phyloP scores from a whole-genome alignment of 2,888 invertebrate genomes.

The Copidosoma aretas region DNA sequence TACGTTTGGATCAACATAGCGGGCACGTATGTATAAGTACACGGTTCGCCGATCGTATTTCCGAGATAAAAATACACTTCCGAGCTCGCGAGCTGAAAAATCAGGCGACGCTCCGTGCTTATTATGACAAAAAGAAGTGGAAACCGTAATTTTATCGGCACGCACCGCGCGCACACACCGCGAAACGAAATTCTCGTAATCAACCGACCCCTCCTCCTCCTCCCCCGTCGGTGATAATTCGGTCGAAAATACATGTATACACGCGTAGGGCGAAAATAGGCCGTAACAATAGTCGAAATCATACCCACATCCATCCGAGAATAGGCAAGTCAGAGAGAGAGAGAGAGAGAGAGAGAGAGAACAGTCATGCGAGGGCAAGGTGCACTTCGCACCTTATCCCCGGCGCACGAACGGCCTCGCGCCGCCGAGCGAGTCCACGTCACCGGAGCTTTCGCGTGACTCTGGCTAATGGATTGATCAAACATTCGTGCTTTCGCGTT shows the following conservation, averaged over 20 bases:
- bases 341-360: slow-evolving; percentile 20
- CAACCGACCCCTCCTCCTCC: not conserved
- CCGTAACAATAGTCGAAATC: slow-evolving; percentile 42
- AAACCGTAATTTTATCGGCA: not conserved
- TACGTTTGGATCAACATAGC: too few species aligned
- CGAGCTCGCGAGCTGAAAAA: too few species aligned
- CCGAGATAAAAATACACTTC: too few species aligned
- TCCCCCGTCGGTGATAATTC: not conserved
- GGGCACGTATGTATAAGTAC: too few species aligned
- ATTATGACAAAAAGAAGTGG: too few species aligned
- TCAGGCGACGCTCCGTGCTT: too few species aligned
- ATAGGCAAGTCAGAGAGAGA: not conserved
- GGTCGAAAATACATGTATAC: not conserved
- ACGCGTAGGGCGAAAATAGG: slow-evolving; percentile 17
- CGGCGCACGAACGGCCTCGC: not conserved
- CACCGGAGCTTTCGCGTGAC: slow-evolving; percentile 34
- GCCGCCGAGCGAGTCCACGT: slow-evolving; percentile 10
- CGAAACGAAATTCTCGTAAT: too few species aligned
- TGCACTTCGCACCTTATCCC: not conserved
- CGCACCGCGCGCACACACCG: not conserved
- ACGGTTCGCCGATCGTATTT: too few species aligned
- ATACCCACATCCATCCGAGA: slow-evolving; percentile 5
- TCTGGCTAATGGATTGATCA: slow-evolving; percentile 42
- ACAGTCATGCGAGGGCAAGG: not conserved
- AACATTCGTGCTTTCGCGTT: slow-evolving; percentile 34